These are phyloP conservation scores for Lycia hirtaria DNA, from an alignment of 2,888 invertebrate genomes.

Conservation along the genomic window DNA sequence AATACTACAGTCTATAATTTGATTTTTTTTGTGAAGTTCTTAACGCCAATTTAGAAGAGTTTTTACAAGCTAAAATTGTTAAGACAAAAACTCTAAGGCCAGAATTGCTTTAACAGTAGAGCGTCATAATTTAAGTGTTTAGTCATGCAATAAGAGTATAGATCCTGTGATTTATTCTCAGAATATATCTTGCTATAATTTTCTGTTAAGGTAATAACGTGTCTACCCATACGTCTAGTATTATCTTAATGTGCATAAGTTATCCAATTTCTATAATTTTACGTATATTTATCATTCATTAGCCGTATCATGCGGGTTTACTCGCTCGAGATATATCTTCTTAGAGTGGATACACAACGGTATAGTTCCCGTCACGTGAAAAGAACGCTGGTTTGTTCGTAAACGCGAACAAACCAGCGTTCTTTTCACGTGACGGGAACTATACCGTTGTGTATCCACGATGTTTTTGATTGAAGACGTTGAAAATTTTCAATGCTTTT, in stretches of 20 bases:
- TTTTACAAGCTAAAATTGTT: constrained; percentile 8
- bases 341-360: too few species aligned
- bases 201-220: background rate
- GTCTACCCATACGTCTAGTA: too few species aligned
- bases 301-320: too few species aligned
- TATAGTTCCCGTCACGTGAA: too few species aligned
- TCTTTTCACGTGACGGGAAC: too few species aligned
- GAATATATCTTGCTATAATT: background rate
- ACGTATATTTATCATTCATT: too few species aligned
- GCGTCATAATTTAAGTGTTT: background rate
- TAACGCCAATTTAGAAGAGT: background rate
- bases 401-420: too few species aligned
- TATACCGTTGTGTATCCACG: too few species aligned
- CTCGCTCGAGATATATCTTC: too few species aligned
- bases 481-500: too few species aligned
- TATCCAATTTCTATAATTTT: background rate
- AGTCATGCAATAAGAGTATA: constrained; percentile 1
- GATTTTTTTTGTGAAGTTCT: background rate
- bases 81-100: constrained; percentile 3
- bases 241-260: background rate
- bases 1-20: background rate
- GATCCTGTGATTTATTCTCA: background rate
- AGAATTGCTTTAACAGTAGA: constrained; percentile 10
- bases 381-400: too few species aligned
- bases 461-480: too few species aligned